Evolutionary conservation across 2,797 vertebrate genomes (phyloP).

Genomic region (Poecilia gillii): DNA sequence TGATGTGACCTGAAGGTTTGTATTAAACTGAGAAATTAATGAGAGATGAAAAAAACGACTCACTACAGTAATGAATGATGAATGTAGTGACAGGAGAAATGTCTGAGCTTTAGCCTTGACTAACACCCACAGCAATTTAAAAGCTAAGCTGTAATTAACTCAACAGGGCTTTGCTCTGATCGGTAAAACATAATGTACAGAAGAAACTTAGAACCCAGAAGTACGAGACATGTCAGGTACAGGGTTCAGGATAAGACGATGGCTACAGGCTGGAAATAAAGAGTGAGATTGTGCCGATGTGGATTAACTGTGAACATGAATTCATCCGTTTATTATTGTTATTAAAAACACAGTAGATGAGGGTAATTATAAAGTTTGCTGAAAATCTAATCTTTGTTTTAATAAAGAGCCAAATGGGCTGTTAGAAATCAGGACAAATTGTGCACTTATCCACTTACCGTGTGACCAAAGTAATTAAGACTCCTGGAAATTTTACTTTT

Average conservation of each 20-base stretch:
- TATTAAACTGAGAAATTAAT: conserved; percentile 18
- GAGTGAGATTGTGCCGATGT: background rate
- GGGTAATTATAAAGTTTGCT: background rate
- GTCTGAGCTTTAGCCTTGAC: background rate
- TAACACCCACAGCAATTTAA: conserved; percentile 31
- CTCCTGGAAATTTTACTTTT: background rate
- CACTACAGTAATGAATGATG: conserved; percentile 9
- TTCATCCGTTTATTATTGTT: background rate
- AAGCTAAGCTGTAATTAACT: conserved; percentile 46
- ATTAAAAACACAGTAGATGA: background rate
- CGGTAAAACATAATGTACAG: conserved; percentile 27
- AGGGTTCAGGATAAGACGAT: background rate
- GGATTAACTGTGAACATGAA: background rate
- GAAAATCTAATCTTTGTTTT: background rate
- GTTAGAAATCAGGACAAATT: background rate
- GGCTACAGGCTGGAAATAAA: background rate
- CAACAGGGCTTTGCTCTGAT: conserved; percentile 27
- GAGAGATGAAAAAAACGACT: conserved; percentile 29
- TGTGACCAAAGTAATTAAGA: background rate
- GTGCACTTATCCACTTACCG: background rate
- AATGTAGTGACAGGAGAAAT: conserved; percentile 11
- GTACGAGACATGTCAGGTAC: conserved; percentile 11
- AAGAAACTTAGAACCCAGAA: conserved; percentile 23
- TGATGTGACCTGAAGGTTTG: background rate
- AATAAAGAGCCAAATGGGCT: background rate